Base-by-base conservation (phyloP, 2,888 invertebrate species). In the Plagiodera versicolora region DNA sequence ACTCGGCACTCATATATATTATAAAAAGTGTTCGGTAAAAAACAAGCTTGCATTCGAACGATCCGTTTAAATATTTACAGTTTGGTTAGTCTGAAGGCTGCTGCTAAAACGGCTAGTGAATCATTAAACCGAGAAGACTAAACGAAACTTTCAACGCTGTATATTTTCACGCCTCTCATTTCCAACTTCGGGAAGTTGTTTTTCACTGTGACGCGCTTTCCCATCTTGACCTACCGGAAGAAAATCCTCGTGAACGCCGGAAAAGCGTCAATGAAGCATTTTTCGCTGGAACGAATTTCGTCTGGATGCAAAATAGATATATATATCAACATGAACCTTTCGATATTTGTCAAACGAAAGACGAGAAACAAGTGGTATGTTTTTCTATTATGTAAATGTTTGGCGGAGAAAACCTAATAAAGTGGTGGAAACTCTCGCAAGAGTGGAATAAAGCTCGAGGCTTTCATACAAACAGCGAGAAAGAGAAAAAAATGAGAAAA, bases 141-240 rank as follows among this genome's bases (percentile, higher is more conserved):
- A 5, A 24, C 6, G 24, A 24, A 24, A 24, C n/a, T n/a, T n/a
- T n/a, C n/a, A n/a, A n/a, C n/a, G n/a, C n/a, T n/a, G n/a, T n/a
- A n/a, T n/a, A n/a, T n/a, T n/a, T n/a, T n/a, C n/a, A n/a, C n/a
- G n/a, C n/a, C n/a, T n/a, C n/a, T n/a, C n/a, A n/a, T n/a, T n/a
- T n/a, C n/a, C n/a, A n/a, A n/a, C n/a, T n/a, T n/a, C n/a, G n/a
- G n/a, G n/a, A n/a, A n/a, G n/a, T n/a, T n/a, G 66, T 66, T 67
- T 67, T 66, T n/a, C n/a, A n/a, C n/a, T n/a, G n/a, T n/a, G n/a
- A n/a, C n/a, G n/a, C 32, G 32, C 32, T 8, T 32, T 66, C 35
- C 72, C 67, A 71, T 74, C 76, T 75, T 76, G 76, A 76, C 76
- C 76, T 75, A 76, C 72, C 73, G 66, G 71, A 72, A 51, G 56